Base-by-base conservation (phyloP, 2,888 invertebrate species). In the Malacosoma neustria region DNA sequence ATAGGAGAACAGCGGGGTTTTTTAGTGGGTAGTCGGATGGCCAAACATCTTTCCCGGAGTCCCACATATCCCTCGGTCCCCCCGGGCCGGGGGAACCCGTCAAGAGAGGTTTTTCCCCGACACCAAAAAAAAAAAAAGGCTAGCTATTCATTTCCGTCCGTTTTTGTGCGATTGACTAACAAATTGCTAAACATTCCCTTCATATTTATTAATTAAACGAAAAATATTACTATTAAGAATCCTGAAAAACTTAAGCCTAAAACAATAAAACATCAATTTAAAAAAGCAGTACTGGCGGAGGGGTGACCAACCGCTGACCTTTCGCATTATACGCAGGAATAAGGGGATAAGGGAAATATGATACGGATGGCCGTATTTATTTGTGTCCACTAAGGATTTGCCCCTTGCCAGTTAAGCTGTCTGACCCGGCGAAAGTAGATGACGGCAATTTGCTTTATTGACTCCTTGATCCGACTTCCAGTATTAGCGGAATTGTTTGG, bases 261-360 rank as follows among this genome's bases (percentile, higher is more conserved):
- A 32, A 32, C 32, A 32, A 32, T 32, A 32, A 32, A 32, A 13
- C 34, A 38, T 11, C 29, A 29, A 29, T 11, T 33, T 32, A 39
- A 14, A 29, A n/a, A n/a, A n/a, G n/a, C n/a, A n/a, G n/a, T n/a
- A n/a, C 34, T 13, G 34, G 6, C 31, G 29, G 7, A 13, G 30
- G 22, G 13, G 13, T 31, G 32, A 14, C 13, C 11, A 32, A 14
- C 29, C 11, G n/a, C 75, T 82, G 85, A 85, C 85, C 85, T 82
- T 72, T 66, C 70, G 60, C 66, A 61, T 75, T 72, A 74, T 72
- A 53, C 72, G 60, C 58, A 49, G 62, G 77, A 84, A 84, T 84
- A 73, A 84, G 49, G 62, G 77, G 84, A 84, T 84, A 73, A 84
- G 55, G 64, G 68, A 77, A 81, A 80, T 80, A 80, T 80, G 77